A percentile compares a stretch with the other conserved stretches of the same genome.
Conservation (phyloP, 2,888 invertebrate species). For the Glaucopsyche alexis region DNA sequence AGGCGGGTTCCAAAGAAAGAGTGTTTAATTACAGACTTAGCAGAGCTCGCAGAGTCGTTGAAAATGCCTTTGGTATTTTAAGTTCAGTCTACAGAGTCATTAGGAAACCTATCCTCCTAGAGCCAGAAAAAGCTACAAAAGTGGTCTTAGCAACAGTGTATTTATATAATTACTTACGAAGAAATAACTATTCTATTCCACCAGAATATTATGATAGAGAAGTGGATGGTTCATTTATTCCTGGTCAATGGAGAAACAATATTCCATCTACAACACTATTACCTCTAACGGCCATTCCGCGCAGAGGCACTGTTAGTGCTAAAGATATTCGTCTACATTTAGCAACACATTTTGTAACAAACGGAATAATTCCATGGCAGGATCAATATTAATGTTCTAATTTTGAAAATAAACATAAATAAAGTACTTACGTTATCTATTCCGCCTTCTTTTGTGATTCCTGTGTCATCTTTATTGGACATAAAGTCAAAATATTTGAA, state of each 20-base stretch:
- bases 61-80: conserved; percentile 37
- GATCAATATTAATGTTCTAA: conserved; percentile 34
- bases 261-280: conserved; percentile 35
- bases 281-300: conserved; percentile 37
- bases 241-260: conserved; percentile 42
- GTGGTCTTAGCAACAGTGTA: conserved; percentile 30
- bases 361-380: conserved; percentile 42
- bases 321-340: conserved; percentile 41
- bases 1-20: conserved; percentile 26
- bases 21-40: conserved; percentile 25
- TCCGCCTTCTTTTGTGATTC: conserved; percentile 22
- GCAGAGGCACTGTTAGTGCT: conserved; percentile 38
- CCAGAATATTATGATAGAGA: conserved; percentile 28
- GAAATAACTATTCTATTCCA: conserved; percentile 24
- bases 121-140: conserved; percentile 33
- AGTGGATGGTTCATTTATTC: conserved; percentile 29
- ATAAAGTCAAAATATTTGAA: conserved; percentile 27
- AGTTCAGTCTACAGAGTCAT: conserved; percentile 37
- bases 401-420: conserved; percentile 23
- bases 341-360: conserved; percentile 40
- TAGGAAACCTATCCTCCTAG: conserved; percentile 34
- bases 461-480: conserved; percentile 11
- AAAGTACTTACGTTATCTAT: conserved; percentile 25
- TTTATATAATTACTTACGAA: conserved; percentile 30
- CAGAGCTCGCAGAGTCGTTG: conserved; percentile 31